phyloP scores from a whole-genome alignment of 2,113 vertebrate genomes.

The Cephalopterus ornatus region DNA sequence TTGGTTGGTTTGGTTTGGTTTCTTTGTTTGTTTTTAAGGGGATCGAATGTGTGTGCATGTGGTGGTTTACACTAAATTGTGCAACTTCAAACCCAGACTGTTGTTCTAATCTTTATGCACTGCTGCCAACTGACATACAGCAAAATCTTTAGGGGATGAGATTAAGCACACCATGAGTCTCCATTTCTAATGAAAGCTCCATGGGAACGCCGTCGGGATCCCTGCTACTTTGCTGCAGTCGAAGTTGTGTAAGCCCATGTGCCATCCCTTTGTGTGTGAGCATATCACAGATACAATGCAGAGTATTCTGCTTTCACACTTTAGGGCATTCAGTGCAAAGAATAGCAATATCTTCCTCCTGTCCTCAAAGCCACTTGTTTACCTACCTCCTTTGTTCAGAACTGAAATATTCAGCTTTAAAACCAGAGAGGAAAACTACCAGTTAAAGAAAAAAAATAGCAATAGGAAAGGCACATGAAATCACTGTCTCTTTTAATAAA shows the following conservation, averaged over 20 bases:
- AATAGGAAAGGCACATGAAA: background rate
- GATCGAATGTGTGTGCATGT: background rate
- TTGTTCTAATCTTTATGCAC: background rate
- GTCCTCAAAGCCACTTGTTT: slow-evolving; percentile 9
- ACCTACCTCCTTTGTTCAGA: background rate
- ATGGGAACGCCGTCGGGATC: slow-evolving; percentile 9
- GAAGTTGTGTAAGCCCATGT: background rate
- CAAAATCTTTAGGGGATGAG: background rate
- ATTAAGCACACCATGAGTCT: slow-evolving; percentile 3
- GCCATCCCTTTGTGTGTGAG: slow-evolving; percentile 15
- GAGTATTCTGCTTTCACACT: background rate
- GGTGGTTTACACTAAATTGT: background rate
- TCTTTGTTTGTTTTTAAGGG: background rate
- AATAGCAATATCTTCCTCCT: slow-evolving; percentile 2
- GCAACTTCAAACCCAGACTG: background rate
- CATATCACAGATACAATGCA: background rate
- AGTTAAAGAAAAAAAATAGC: background rate
- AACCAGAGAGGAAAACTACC: background rate
- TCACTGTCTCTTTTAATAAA: background rate
- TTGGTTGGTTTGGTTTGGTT: too few species aligned
- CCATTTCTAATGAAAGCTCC: slow-evolving; percentile 35
- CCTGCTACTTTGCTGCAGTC: background rate
- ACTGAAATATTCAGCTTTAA: background rate
- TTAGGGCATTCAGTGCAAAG: background rate
- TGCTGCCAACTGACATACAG: background rate